These are phyloP conservation scores for Manis javanica DNA, from an alignment of 2,797 vertebrate genomes.

Conservation along the genomic window DNA sequence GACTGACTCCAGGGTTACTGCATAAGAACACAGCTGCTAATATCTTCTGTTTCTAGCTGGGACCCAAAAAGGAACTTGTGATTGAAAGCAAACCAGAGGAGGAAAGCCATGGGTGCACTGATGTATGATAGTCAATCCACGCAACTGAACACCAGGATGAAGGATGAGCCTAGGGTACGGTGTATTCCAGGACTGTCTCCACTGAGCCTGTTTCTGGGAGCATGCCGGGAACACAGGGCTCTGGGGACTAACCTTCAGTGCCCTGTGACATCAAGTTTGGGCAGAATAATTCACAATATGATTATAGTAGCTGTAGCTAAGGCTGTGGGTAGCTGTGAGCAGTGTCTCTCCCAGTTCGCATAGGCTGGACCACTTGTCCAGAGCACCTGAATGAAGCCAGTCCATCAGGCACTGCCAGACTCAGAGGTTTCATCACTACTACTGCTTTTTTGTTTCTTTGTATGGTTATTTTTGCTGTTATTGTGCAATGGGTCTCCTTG, in stretches of 20 bases:
- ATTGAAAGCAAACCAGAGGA: neutral
- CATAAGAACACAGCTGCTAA: neutral
- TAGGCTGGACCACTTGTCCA: neutral
- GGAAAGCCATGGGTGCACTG: fast-evolving
- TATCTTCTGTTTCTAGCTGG: neutral
- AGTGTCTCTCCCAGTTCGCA: neutral
- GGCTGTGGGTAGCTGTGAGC: neutral
- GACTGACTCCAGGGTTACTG: neutral
- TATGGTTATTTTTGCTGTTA: neutral
- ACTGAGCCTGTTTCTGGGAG: neutral
- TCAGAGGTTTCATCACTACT: neutral
- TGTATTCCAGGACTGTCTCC: fast-evolving
- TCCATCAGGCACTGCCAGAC: neutral
- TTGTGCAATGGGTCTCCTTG: neutral
- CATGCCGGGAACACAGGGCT: fast-evolving
- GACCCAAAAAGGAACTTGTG: neutral
- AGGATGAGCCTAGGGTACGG: fast-evolving
- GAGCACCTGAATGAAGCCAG: neutral
- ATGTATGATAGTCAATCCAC: neutral
- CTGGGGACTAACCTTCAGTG: neutral
- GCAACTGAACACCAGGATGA: fast-evolving
- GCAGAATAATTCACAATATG: neutral
- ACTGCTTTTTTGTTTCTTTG: no score
- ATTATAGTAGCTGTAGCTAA: neutral
- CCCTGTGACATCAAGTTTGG: neutral